Conservation (phyloP, 2,888 invertebrate species). For the Protodeltote pygarga region DNA sequence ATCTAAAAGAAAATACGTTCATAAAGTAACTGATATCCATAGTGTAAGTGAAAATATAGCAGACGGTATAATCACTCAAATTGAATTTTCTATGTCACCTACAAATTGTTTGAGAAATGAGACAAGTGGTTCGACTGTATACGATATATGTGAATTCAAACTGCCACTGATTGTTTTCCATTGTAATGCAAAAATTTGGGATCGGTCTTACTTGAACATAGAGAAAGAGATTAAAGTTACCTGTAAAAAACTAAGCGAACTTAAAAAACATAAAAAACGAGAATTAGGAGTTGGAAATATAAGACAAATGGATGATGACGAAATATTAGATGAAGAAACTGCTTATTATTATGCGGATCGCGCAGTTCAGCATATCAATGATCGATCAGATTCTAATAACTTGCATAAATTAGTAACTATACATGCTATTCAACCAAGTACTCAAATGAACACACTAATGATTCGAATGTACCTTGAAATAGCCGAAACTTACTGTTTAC, state of each 20-base stretch:
- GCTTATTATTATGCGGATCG: slow-evolving; percentile 69
- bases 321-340: slow-evolving; percentile 69
- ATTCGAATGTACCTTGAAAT: slow-evolving; percentile 73
- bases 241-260: slow-evolving; percentile 17
- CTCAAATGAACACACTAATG: slow-evolving; percentile 63
- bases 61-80: slow-evolving; percentile 77
- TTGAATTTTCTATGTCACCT: slow-evolving; percentile 54
- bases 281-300: slow-evolving; percentile 33
- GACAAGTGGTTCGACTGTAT: slow-evolving; percentile 4
- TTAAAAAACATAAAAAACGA: slow-evolving; percentile 18
- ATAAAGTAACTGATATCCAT: slow-evolving; percentile 64
- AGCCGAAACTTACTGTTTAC: slow-evolving; percentile 70
- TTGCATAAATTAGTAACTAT: slow-evolving; percentile 70
- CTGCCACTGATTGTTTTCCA: slow-evolving; percentile 39
- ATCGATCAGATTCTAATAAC: slow-evolving; percentile 60
- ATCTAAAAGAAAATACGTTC: slow-evolving; percentile 59
- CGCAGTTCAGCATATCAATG: slow-evolving; percentile 64
- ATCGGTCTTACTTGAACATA: background rate
- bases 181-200: slow-evolving; percentile 43
- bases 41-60: slow-evolving; percentile 82
- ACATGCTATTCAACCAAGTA: slow-evolving; percentile 59
- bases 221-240: slow-evolving; percentile 38
- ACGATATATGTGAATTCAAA: slow-evolving; percentile 48
- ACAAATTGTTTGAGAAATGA: slow-evolving; percentile 50
- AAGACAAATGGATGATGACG: slow-evolving; percentile 62